Conservation (phyloP, 2,888 invertebrate species). For the Amorpha juglandis region DNA sequence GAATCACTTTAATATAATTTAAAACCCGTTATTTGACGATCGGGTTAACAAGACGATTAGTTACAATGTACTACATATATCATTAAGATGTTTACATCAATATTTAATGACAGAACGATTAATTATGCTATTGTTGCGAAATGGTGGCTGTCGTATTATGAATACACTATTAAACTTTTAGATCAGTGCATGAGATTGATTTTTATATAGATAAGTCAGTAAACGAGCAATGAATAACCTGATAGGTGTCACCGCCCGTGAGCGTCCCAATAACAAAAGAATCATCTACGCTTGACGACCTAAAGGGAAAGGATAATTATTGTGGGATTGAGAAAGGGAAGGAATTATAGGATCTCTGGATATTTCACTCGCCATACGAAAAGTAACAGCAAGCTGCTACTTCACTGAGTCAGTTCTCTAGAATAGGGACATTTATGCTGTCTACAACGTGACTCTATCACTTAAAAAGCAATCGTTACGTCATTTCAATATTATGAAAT, state of each 20-base stretch:
- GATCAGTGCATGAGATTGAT: not conserved
- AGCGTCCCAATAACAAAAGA: too few species aligned
- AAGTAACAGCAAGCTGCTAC: too few species aligned
- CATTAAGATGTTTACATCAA: constrained; percentile 48
- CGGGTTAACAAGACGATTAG: constrained; percentile 60
- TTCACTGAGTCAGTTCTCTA: too few species aligned
- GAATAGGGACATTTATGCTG: too few species aligned
- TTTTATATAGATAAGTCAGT: not conserved
- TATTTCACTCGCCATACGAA: too few species aligned
- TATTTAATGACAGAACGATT: constrained; percentile 48
- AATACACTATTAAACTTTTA: not conserved
- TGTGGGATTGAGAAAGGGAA: too few species aligned
- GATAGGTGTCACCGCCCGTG: not conserved
- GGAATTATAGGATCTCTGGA: too few species aligned
- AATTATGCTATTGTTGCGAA: constrained; percentile 25
- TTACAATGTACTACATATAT: constrained; percentile 43
- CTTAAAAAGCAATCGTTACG: not conserved
- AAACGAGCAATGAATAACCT: too few species aligned
- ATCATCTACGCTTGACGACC: too few species aligned
- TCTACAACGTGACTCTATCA: too few species aligned
- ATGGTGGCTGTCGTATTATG: constrained; percentile 26
- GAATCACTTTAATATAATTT: constrained; percentile 51
- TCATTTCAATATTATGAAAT: constrained; percentile 36
- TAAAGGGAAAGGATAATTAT: too few species aligned
- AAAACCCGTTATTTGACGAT: constrained; percentile 54